Evolutionary conservation across 2,113 vertebrate genomes (phyloP).

Genomic region (Psephotus haematonotus): DNA sequence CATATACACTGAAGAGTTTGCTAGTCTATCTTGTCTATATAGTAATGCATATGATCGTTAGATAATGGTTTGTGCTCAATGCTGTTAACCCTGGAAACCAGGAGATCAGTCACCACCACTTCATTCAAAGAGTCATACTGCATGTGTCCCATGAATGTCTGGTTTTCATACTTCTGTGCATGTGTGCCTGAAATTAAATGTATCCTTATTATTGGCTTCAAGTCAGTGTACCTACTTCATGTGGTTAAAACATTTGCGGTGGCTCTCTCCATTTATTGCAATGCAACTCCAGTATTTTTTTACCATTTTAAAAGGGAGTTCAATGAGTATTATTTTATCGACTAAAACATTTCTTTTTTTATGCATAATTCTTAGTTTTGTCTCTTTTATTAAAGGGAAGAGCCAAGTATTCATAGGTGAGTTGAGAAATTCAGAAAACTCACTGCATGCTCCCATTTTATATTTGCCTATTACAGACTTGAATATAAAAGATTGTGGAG

Average conservation of each 20-base stretch:
- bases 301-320: neutral
- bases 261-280: neutral
- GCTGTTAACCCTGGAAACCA: neutral
- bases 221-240: rapidly evolving
- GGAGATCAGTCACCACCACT: neutral
- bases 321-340: neutral
- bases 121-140: neutral
- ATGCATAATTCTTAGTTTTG: neutral
- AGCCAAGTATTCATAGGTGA: neutral
- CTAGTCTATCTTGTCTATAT: neutral
- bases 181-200: neutral
- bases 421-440: neutral
- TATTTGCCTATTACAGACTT: rapidly evolving
- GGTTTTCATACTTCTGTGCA: rapidly evolving
- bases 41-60: neutral
- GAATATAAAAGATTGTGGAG: neutral
- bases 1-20: neutral
- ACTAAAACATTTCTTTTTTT: neutral
- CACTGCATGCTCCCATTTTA: neutral
- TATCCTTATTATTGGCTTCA: neutral
- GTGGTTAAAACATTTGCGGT: neutral
- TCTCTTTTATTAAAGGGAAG: neutral
- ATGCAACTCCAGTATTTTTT: neutral
- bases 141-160: neutral
- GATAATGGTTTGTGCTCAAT: neutral